Evolutionary conservation across 2,888 invertebrate species (phyloP).

Genomic region (Drosophila falleni): DNA sequence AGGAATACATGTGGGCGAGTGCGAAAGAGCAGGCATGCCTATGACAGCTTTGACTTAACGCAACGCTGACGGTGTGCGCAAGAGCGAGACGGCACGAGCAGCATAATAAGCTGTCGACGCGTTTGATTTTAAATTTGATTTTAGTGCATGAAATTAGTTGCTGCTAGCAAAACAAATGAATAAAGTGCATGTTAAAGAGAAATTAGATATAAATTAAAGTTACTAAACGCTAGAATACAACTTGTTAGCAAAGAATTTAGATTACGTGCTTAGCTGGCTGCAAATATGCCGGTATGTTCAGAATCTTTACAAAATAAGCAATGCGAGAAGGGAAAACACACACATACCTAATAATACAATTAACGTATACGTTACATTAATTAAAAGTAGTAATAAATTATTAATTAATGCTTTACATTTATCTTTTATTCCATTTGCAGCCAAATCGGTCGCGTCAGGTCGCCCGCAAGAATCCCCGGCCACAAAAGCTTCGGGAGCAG

Average conservation of each 20-base stretch:
- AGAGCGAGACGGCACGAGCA: constrained; percentile 11
- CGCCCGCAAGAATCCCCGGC: constrained; percentile 61
- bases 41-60: constrained; percentile 5
- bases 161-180: neutral
- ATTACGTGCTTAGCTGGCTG: neutral
- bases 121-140: constrained; percentile 3
- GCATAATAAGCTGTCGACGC: constrained; percentile 18
- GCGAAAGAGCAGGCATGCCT: neutral
- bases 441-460: constrained; percentile 39
- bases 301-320: neutral
- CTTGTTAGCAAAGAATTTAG: neutral
- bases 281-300: constrained; percentile 37
- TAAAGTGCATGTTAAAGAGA: constrained; percentile 6
- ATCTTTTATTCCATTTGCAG: constrained; percentile 47
- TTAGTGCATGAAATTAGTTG: neutral
- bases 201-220: neutral
- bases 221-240: neutral
- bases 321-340: neutral
- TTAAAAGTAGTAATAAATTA: neutral
- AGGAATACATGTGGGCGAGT: neutral
- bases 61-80: constrained; percentile 1
- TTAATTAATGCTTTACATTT: neutral
- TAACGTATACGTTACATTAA: constrained; percentile 1
- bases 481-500: constrained; percentile 52
- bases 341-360: neutral